These are phyloP conservation scores for Lagria hirta DNA, from an alignment of 2,888 invertebrate species.

Conservation along the genomic window DNA sequence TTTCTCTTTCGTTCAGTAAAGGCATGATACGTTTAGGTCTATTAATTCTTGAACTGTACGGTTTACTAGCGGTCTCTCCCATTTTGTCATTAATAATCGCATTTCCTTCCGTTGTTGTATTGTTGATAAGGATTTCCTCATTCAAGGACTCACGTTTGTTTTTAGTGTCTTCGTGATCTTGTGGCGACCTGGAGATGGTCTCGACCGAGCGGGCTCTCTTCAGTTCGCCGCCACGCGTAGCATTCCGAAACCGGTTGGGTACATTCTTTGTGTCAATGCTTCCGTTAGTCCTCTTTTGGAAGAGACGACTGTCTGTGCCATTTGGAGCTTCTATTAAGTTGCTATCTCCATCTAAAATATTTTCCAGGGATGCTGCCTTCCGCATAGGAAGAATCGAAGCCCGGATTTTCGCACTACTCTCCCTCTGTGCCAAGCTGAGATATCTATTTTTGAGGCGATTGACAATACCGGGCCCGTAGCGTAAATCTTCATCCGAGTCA, in stretches of 20 bases:
- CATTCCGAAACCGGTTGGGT: constrained; percentile 56
- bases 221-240: constrained; percentile 58
- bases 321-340: constrained; percentile 38
- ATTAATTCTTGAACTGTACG: constrained; percentile 50
- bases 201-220: constrained; percentile 87
- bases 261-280: constrained; percentile 38
- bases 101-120: constrained; percentile 47
- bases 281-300: constrained; percentile 41
- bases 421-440: constrained; percentile 79
- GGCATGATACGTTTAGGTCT: constrained; percentile 64
- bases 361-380: constrained; percentile 82
- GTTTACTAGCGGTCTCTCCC: constrained; percentile 30
- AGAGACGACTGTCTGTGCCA: constrained; percentile 31
- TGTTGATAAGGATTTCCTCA: constrained; percentile 57
- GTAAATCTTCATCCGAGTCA: constrained; percentile 64
- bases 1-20: constrained; percentile 71
- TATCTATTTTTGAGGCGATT: constrained; percentile 85
- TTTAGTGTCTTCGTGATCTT: constrained; percentile 31
- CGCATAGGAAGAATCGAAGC: constrained; percentile 70
- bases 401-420: constrained; percentile 63
- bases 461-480: constrained; percentile 90
- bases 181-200: constrained; percentile 67
- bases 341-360: constrained; percentile 70
- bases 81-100: constrained; percentile 31
- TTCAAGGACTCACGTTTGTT: constrained; percentile 53